Percentiles rank a stretch among this genome's conserved stretches.
Conservation (phyloP, 2,888 invertebrate species). For the Heliconius aoede region DNA sequence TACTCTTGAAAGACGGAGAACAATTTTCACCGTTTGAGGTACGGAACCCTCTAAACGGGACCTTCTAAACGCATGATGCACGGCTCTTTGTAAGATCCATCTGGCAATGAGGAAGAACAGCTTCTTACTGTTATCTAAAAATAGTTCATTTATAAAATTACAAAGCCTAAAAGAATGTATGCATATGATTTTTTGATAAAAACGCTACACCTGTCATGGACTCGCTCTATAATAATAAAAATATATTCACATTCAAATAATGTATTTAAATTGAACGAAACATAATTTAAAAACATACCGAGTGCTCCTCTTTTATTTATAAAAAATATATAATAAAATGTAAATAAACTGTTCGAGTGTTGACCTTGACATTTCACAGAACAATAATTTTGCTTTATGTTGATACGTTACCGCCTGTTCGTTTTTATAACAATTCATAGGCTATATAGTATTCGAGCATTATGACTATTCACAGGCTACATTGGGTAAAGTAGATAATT, state of each 20-base stretch:
- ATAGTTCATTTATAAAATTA: too few relatives aligned
- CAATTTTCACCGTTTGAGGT: too few relatives aligned
- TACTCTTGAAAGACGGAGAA: too few relatives aligned
- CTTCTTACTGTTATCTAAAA: too few relatives aligned
- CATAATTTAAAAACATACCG: neutral
- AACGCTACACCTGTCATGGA: neutral
- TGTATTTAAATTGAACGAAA: neutral
- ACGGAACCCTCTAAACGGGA: too few relatives aligned
- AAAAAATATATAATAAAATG: constrained; percentile 25
- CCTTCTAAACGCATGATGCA: too few relatives aligned
- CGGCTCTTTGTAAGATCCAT: too few relatives aligned
- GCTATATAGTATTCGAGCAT: neutral
- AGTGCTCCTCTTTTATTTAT: constrained; percentile 17
- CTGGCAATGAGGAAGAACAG: too few relatives aligned
- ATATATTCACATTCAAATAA: neutral
- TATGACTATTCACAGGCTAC: neutral
- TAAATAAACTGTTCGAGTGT: constrained; percentile 29
- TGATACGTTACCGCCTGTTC: constrained; percentile 13
- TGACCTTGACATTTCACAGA: constrained; percentile 34
- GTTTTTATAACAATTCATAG: constrained; percentile 17
- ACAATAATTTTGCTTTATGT: constrained; percentile 23
- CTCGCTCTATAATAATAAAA: neutral
- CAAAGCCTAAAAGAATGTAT: neutral
- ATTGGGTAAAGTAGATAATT: neutral
- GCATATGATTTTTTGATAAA: neutral